These are phyloP conservation scores for Theocolax elegans DNA, from an alignment of 1,140 invertebrate species.

Conservation along the genomic window DNA sequence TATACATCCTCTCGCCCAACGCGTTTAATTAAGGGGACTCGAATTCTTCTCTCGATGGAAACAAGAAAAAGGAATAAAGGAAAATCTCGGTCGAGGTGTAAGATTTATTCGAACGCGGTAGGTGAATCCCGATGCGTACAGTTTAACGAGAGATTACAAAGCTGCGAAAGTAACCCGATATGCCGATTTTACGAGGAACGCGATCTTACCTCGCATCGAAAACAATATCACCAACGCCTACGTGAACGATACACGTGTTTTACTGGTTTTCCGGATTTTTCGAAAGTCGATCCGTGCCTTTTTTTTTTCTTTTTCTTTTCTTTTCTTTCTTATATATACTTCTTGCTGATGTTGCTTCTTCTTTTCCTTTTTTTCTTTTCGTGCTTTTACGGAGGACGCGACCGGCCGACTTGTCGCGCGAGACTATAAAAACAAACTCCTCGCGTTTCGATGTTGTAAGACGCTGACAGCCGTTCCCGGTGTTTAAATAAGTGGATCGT, in stretches of 20 bases:
- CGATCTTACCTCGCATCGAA: neutral
- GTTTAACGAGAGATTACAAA: constrained; percentile 10
- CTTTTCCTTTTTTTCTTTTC: neutral
- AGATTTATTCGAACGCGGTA: constrained; percentile 9
- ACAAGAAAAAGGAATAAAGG: too few relatives aligned
- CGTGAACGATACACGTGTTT: constrained; percentile 40
- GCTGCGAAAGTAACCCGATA: constrained; percentile 17
- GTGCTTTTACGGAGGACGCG: neutral
- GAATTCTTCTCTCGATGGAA: too few relatives aligned
- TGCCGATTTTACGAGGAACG: constrained; percentile 16
- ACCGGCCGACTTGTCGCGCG: neutral
- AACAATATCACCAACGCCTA: constrained; percentile 3
- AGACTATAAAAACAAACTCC: constrained; percentile 22
- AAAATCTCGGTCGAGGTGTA: too few relatives aligned
- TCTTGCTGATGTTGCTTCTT: too few relatives aligned
- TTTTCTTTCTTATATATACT: neutral
- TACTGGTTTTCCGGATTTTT: constrained; percentile 44
- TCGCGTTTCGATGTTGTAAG: neutral
- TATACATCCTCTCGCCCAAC: neutral
- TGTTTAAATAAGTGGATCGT: too few relatives aligned
- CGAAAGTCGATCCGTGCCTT: constrained; percentile 44
- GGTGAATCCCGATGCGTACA: neutral
- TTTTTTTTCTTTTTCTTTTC: constrained; percentile 19
- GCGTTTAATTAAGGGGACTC: too few relatives aligned
- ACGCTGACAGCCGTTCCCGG: neutral